A percentile compares a stretch with the other conserved stretches of the same genome.
These are phyloP conservation scores for Oreochromis aureus DNA, from an alignment of 2,113 vertebrate species.

Conservation along the genomic window DNA sequence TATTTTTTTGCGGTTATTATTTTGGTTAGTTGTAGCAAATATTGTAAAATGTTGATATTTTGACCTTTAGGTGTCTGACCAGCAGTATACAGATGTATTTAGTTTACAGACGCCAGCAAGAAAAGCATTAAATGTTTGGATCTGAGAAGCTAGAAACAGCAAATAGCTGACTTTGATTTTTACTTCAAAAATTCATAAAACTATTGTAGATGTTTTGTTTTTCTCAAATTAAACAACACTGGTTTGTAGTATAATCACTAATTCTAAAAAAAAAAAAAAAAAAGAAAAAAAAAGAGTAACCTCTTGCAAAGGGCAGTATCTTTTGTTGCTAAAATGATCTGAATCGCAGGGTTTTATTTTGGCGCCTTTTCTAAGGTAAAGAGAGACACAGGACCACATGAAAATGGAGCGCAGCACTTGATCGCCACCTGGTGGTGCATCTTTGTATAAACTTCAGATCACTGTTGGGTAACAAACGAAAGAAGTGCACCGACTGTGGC, in stretches of 20 bases:
- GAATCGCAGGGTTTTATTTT: not conserved
- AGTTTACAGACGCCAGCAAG: not conserved
- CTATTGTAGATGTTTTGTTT: not conserved
- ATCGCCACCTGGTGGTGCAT: constrained; percentile 41
- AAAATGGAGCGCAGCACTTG: not conserved
- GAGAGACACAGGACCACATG: not conserved
- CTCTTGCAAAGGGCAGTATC: fast-evolving
- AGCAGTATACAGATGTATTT: not conserved
- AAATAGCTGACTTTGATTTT: not conserved
- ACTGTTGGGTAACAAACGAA: not conserved
- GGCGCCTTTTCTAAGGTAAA: not conserved
- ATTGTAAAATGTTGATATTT: not conserved
- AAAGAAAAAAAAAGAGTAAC: fast-evolving
- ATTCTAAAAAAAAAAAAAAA: fast-evolving
- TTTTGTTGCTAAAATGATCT: not conserved
- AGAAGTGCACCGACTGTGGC: not conserved
- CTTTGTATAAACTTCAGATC: not conserved
- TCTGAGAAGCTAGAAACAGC: not conserved
- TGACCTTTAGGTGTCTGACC: not conserved
- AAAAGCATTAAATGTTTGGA: not conserved
- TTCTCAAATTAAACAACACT: not conserved
- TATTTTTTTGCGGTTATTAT: not conserved
- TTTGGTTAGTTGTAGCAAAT: not conserved
- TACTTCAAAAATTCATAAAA: not conserved
- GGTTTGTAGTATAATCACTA: not conserved